Base-by-base conservation (phyloP, 1,140 invertebrate genomes). In the Cotesia glomerata region DNA sequence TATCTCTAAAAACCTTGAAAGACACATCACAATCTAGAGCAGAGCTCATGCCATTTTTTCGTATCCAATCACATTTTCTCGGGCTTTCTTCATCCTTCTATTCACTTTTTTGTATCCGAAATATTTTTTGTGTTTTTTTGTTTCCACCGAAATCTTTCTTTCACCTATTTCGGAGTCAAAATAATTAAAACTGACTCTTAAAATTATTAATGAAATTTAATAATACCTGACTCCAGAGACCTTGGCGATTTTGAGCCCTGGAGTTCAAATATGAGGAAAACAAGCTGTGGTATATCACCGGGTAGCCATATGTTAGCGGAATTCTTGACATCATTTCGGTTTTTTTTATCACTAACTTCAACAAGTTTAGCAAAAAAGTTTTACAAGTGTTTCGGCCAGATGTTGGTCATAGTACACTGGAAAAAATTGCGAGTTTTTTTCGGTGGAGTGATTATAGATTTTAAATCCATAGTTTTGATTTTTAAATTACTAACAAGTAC, bases 191-290 rank as follows among this genome's bases (percentile, higher is more conserved):
- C 26, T 26, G 26, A 26, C 63, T 16, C 52, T 70, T 66, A 34
- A 74, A 72, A 70, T 76, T 26, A 26, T 75, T 63, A 75, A 76
- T 76, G 67, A 70, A 61, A 67, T 32, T 45, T 64, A 65, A 51
- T 72, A 75, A 75, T 79, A 76, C 77, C 75, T 78, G 75, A 72
- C 58, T 68, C 52, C 72, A 77, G 74, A 77, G 78, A 79, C 76
- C 79, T 79, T 79, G 77, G 52, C 64, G 66, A 69, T 74, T 76
- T 63, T 26, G 26, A 26, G 26, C 26, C 26, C 74, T 75, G 0
- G 39, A 45, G 51, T 26, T 26, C 26, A 68, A 72, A 34, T 36
- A 71, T 51, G 13, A 34, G 2, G 65, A 56, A 8, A 73, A 52
- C 16, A 76, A 26, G 35, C 75, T 72, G 68, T 71, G 71, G 67